phyloP scores from a whole-genome alignment of 2,888 invertebrate genomes.

The Synergus japonicus region DNA sequence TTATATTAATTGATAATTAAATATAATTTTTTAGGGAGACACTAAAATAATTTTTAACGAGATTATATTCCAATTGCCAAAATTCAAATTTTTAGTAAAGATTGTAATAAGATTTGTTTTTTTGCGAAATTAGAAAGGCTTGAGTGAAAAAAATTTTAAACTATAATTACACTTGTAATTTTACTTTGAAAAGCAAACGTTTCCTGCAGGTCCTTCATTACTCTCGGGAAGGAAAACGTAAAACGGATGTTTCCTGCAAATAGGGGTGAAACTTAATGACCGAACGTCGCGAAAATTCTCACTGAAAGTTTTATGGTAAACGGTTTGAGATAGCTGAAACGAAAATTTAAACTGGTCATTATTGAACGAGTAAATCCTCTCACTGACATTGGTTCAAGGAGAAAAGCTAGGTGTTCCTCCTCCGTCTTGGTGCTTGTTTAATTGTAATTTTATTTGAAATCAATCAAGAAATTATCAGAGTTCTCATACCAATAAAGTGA shows the following conservation, averaged over 20 bases:
- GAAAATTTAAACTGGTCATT: neutral
- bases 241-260: neutral
- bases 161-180: neutral
- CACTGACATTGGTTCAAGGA: neutral
- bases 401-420: neutral
- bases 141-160: no score
- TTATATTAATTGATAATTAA: no score
- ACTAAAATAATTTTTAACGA: no score
- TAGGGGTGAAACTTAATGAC: neutral
- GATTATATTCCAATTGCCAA: no score
- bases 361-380: neutral
- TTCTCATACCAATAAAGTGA: no score
- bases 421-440: neutral
- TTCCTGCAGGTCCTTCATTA: neutral
- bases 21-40: no score
- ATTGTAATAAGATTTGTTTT: no score
- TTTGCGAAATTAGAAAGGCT: no score
- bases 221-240: neutral
- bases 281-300: neutral
- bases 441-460: neutral
- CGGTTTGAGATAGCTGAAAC: neutral
- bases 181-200: neutral
- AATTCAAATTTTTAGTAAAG: no score
- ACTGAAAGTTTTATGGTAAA: constrained; percentile 3
- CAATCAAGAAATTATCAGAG: no score